These are phyloP conservation scores for Rallus limicola DNA, from an alignment of 2,113 vertebrate genomes.

Conservation along the genomic window DNA sequence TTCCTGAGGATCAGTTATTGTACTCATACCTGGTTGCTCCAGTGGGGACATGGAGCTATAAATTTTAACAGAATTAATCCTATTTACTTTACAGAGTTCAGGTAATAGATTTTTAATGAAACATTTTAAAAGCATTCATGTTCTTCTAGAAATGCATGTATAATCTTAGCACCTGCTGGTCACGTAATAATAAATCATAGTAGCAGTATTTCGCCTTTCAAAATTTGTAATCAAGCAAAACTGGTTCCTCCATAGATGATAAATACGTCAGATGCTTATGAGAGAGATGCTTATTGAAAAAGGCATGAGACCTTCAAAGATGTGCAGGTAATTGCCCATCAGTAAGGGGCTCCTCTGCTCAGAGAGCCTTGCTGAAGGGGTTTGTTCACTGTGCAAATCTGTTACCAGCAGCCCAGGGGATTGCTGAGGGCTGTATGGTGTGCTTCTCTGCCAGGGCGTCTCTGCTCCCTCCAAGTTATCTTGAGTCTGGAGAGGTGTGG, in stretches of 20 bases:
- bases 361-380: not conserved
- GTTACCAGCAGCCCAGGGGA: not conserved
- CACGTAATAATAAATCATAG: not conserved
- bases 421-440: not conserved
- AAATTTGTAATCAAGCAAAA: not conserved
- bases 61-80: not conserved
- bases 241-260: not conserved
- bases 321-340: not conserved
- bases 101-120: not conserved
- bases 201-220: not conserved
- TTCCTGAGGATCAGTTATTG: not conserved
- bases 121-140: not conserved
- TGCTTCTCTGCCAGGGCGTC: not conserved
- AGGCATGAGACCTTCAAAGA: not conserved
- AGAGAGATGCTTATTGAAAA: not conserved
- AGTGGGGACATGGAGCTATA: not conserved
- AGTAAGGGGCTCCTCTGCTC: not conserved
- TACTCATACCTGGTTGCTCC: not conserved
- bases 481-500: not conserved
- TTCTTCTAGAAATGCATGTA: not conserved
- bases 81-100: not conserved
- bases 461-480: not conserved
- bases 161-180: not conserved
- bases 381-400: not conserved
- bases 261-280: not conserved